Conservation (phyloP, 2,113 vertebrate genomes). For the Hippocampus guttulatus region DNA sequence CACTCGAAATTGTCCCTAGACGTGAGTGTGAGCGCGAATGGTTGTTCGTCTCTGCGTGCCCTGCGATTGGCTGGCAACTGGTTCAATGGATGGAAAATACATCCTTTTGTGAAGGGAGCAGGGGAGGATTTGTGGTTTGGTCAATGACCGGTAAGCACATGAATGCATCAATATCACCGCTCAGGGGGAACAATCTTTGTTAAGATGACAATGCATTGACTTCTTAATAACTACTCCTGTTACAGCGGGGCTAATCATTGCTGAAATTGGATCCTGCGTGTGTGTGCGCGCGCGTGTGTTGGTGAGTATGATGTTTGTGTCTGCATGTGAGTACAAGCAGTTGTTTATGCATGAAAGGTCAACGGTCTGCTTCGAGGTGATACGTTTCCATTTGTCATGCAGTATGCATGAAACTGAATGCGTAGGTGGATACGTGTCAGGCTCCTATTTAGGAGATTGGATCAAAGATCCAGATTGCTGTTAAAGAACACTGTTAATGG, state of each 20-base stretch:
- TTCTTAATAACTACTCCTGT: slow-evolving; percentile 72
- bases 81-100: slow-evolving; percentile 17
- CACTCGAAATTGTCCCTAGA: too few species aligned
- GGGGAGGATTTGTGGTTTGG: slow-evolving; percentile 60
- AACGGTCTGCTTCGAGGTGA: slow-evolving; percentile 6
- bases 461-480: slow-evolving; percentile 3
- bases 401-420: slow-evolving; percentile 9
- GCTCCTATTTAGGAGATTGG: slow-evolving; percentile 20
- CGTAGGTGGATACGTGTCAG: slow-evolving; percentile 17
- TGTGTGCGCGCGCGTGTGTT: not conserved
- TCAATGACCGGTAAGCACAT: slow-evolving; percentile 67
- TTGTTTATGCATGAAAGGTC: slow-evolving; percentile 26
- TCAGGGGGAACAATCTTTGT: slow-evolving; percentile 69
- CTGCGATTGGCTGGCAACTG: too few species aligned
- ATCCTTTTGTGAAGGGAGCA: slow-evolving; percentile 48
- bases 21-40: too few species aligned
- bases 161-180: slow-evolving; percentile 66
- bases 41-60: too few species aligned
- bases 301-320: not conserved
- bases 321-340: not conserved
- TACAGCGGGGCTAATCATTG: slow-evolving; percentile 67
- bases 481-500: slow-evolving; percentile 1
- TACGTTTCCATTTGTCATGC: slow-evolving; percentile 7
- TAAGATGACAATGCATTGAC: slow-evolving; percentile 76
- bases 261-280: slow-evolving; percentile 45